Conservation (phyloP, 2,888 invertebrate genomes). For the Tipula confusa region DNA sequence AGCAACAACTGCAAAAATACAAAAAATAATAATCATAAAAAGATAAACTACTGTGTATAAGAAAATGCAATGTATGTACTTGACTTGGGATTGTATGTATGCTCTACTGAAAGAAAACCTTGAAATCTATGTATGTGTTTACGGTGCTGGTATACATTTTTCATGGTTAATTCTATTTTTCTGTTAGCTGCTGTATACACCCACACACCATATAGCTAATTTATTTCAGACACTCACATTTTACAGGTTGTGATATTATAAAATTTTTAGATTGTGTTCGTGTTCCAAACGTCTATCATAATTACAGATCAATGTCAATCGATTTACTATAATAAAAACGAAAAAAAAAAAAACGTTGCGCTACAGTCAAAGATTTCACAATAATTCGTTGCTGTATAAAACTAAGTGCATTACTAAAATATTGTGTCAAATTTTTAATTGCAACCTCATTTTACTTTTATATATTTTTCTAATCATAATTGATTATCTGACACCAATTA, state of each 20-base stretch:
- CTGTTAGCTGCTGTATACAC: not conserved
- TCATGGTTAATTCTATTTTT: not conserved
- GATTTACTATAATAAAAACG: not conserved
- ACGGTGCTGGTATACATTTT: not conserved
- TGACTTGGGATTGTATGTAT: not conserved
- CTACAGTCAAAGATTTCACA: not conserved
- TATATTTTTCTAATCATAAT: not conserved
- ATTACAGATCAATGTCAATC: slow-evolving; percentile 5
- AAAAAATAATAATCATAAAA: not conserved
- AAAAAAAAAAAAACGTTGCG: too few relatives aligned
- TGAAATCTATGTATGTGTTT: not conserved
- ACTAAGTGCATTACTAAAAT: not conserved
- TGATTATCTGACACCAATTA: not conserved
- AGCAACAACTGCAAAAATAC: not conserved
- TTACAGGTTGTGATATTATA: not conserved
- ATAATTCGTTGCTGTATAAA: not conserved
- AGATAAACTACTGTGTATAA: not conserved
- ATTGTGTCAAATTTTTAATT: not conserved
- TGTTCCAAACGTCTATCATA: not conserved
- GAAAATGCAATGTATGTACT: not conserved
- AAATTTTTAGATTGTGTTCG: not conserved
- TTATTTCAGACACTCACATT: not conserved
- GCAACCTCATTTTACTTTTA: not conserved
- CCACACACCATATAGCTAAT: not conserved
- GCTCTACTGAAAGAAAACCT: not conserved